Evolutionary conservation across 2,797 vertebrate genomes (phyloP), one percentile per base, ranked within the genome.

Genomic region (Diplodus puntazzo): DNA sequence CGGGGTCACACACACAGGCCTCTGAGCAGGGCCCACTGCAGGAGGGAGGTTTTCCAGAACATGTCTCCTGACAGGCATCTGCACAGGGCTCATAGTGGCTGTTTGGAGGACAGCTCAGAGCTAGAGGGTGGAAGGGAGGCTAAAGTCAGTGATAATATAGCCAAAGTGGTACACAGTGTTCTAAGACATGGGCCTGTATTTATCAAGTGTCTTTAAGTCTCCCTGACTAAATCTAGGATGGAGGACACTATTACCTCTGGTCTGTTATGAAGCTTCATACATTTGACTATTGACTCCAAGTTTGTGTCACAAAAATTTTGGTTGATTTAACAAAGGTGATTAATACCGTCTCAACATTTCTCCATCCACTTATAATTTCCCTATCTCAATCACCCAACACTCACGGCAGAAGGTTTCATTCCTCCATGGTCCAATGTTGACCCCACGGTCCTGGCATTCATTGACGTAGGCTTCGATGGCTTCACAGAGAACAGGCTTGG

Each of bases 21-120:
- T 96, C 95, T 10, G 92, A 83, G 79, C 94, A 96, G 25, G 90
- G 83, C 0, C 91, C 88, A 12, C 34, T 18, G 21, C 94, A 95
- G 39, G 76, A 82, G 0, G 89, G 42, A 45, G 89, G 86, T 49
- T 49, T 75, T 1, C 83, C 89, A 17, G 58, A 23, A 63, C 96
- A 96, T 0, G 95, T 94, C 27, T 94, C 89, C 43, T 94, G 96
- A 72, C 95, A 96, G 39, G 92, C 83, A 77, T 89, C 77, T 14
- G 91, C 90, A 73, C 96, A 96, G 34, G 88, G 54, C 46, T 92
- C 83, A 61, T 94, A 96, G 86, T 96, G 95, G 77, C 95, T 96
- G 88, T 96, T 94, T n/a, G 87, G 23, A 11, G 80, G 82, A 60
- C 96, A 96, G 3, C 0, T 75, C 11, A 90, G 74, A 64, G 94